phyloP scores from a whole-genome alignment of 2,888 invertebrate species.

The Eumerus sabulonum region DNA sequence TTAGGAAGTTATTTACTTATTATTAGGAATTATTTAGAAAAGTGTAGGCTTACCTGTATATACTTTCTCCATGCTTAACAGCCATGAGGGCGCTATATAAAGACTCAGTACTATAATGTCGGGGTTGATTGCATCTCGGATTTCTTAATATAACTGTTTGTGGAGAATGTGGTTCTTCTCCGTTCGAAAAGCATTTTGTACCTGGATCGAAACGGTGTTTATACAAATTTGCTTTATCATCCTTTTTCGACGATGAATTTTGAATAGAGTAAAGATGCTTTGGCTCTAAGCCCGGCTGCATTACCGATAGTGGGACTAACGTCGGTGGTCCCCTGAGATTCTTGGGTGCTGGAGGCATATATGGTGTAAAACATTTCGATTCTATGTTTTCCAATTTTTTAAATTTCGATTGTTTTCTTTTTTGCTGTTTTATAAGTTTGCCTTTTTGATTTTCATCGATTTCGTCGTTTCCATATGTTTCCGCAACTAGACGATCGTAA shows the following conservation, averaged over 20 bases:
- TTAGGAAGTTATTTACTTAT: no score
- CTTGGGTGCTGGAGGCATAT: not conserved
- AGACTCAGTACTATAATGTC: constrained; percentile 76
- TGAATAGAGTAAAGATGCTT: constrained; percentile 14
- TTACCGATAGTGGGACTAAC: constrained; percentile 22
- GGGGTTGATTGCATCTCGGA: constrained; percentile 72
- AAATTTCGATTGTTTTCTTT: no score
- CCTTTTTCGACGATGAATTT: not conserved
- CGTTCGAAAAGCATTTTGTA: not conserved
- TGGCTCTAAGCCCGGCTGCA: not conserved
- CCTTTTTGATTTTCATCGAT: not conserved
- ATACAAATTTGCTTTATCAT: not conserved
- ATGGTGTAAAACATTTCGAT: not conserved
- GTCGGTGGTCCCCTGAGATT: constrained; percentile 21
- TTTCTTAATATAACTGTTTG: constrained; percentile 70
- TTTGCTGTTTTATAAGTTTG: no score
- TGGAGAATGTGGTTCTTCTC: constrained; percentile 47
- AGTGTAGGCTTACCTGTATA: constrained; percentile 79
- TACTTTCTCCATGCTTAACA: constrained; percentile 82
- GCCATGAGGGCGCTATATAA: constrained; percentile 83
- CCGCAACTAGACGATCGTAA: constrained; percentile 52
- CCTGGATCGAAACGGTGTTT: not conserved
- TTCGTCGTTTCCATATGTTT: constrained; percentile 28
- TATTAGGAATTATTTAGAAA: no score
- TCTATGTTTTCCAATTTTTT: constrained; percentile 4